Base-by-base conservation (phyloP, 2,113 vertebrate species). In the Edolisoma coerulescens region DNA sequence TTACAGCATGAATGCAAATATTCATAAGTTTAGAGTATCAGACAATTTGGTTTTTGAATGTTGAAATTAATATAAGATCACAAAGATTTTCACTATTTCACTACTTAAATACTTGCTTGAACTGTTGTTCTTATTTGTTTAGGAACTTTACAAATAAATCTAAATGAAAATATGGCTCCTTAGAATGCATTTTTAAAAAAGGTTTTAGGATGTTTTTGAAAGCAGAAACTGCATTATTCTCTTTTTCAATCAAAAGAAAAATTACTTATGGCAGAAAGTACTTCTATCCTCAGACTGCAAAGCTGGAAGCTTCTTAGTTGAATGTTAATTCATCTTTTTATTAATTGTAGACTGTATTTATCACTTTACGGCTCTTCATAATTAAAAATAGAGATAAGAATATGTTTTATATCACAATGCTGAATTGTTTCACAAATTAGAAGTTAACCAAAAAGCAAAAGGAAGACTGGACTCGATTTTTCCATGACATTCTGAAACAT, bases 401-500 rank as follows among this genome's bases (percentile, higher is more conserved):
- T 70, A 27, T 61, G 13, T 63, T 75, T 87, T 63, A 67, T 70
- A 81, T 78, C 44, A 35, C 16, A 65, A 18, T 64, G 5, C 7
- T 69, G 68, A 70, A 12, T 70, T 84, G 8, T 60, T 89, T 69
- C 54, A 59, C 0, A 3, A 73, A 45, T 77, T 53, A 86, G 11
- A 67, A 75, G 3, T 26, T 53, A 85, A 24, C 4, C 16, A 82
- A 80, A 91, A 91, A 77, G 4, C 16, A 69, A 68, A 57, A 54
- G 4, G 41, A 68, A 83, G 13, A 30, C 6, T 7, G 3, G 30
- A 39, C 6, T 41, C 0, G 0, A 5, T 9, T 84, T 84, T 77
- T 75, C 16, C 16, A 20, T 9, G 44, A 5, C 44, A 57, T 28
- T 69, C 45, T 73, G 63, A 74, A 95, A 73, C 7, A 16, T 76